Percentiles rank a stretch among this genome's conserved stretches.
Evolutionary conservation across 1,140 invertebrate species (phyloP).

Genomic region (Oncopeltus fasciatus): DNA sequence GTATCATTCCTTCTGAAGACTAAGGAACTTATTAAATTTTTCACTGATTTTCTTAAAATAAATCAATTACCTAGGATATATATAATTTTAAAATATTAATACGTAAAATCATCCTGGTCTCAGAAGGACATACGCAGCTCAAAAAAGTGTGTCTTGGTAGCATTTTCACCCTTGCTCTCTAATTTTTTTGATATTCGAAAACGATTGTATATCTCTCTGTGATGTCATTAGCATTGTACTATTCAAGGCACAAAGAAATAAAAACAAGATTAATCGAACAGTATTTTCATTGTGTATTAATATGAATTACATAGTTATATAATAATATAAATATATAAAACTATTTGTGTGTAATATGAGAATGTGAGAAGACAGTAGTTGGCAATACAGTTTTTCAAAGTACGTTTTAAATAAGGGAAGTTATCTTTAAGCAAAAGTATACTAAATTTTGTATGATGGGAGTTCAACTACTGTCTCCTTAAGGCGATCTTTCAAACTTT

Average conservation of each 20-base stretch:
- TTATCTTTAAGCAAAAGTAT: no score
- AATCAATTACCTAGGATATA: neutral
- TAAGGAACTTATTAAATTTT: neutral
- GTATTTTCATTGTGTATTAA: conserved; percentile 10
- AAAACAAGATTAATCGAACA: conserved; percentile 6
- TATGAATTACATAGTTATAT: neutral
- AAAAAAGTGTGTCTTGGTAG: conserved; percentile 8
- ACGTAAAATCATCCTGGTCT: no score
- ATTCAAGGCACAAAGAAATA: conserved; percentile 3
- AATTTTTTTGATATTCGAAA: conserved; percentile 7
- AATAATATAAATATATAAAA: neutral
- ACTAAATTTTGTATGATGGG: neutral
- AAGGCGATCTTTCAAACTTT: neutral
- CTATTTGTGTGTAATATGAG: no score
- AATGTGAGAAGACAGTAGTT: neutral
- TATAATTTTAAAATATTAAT: neutral
- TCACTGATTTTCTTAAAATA: neutral
- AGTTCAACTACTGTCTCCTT: neutral
- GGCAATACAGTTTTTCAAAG: neutral
- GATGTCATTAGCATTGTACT: conserved; percentile 10
- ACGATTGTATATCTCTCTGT: conserved; percentile 11
- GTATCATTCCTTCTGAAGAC: neutral
- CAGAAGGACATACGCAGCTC: conserved; percentile 1
- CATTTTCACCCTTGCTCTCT: conserved; percentile 1
- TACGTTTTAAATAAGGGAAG: no score